Base-by-base conservation (phyloP, 2,113 vertebrate species). In the Propithecus coquereli region DNA sequence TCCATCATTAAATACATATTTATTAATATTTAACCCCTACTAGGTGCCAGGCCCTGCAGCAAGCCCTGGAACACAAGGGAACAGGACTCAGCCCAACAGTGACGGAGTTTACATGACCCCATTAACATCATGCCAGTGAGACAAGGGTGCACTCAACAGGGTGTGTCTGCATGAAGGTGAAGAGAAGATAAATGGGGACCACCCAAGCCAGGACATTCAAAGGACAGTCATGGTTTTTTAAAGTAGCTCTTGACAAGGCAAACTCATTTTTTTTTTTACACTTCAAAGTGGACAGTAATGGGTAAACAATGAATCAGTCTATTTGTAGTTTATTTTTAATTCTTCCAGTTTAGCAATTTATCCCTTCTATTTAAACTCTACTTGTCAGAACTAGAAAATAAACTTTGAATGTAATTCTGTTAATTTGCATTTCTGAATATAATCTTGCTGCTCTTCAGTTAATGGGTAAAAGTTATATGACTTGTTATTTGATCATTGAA, bases 221-320 rank as follows among this genome's bases (percentile, higher is more conserved):
- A 80, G 40, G 32, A 34, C 4, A 66, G 9, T 68, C 50, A 90
- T 0, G 81, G 47, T 30, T 2, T 1, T 22, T 76, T n/a, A 81
- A 94, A 45, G 20, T 43, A 47, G 23, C 40, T 91, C 32, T 52
- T 57, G 59, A 93, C 89, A 97, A 73, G 23, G 22, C 2, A 83
- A 45, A 23, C 23, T 91, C 54, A 47, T 27, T 65, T 89, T 73
- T 27, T 52, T 83, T 30, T 87, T 57, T 22, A 93, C 37, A 79
- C 80, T 87, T 50, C 8, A 84, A 92, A 87, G 30, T 8, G 18
- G n/a, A 30, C n/a, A 63, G n/a, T 34, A 96, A 90, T 81, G 1
- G 57, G 23, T 87, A 95, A 77, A 95, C 13, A 85, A 10, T 17
- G 25, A 92, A 92, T 13, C 61, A 86, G 45, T 54, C 45, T 52